Evolutionary conservation across 2,113 vertebrate genomes (phyloP), one percentile per base, ranked within the genome.

Genomic region (Heliornis fulica): DNA sequence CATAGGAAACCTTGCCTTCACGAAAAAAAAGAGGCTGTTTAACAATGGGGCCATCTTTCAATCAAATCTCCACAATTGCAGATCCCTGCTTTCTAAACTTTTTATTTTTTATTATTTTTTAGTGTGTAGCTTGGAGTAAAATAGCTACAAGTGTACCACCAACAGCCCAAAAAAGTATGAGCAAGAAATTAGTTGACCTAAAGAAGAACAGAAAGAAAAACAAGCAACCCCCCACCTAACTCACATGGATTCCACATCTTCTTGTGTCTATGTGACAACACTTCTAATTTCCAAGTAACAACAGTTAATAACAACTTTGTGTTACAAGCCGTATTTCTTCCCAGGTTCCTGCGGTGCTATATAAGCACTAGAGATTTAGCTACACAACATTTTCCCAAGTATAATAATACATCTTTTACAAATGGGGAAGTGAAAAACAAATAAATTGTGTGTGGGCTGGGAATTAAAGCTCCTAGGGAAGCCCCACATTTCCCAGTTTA

Each of bases 381-480:
- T 34, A n/a, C 0, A 0, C 46, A 63, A 90, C 51, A 14, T 63
- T 81, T 88, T 75, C 61, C 64, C 79, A 64, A 60, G 31, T 70
- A 82, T 28, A 56, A 78, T 78, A 38, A 68, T 56, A 93, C 68
- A 74, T 78, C 59, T 82, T 91, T 77, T 78, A 56, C 43, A 90
- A 85, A 86, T 9, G 51, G 43, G 15, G 40, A 90, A 94, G 71
- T 10, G n/a, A 94, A 90, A 94, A 93, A 77, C 48, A 41, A 28
- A 59, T 74, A 83, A 80, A 78, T 70, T 69, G 29, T 17, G 18
- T 10, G 48, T 78, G 66, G 15, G 46, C 38, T 68, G 78, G 84
- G 70, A 94, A 91, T 78, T 64, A 74, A 96, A 93, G 21, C 81
- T 90, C 68, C 38, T 32, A 10, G 41, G 72, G 89, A 94, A 93